These are phyloP conservation scores for Microtus californicus DNA, from an alignment of 2,797 vertebrate genomes.

Conservation along the genomic window DNA sequence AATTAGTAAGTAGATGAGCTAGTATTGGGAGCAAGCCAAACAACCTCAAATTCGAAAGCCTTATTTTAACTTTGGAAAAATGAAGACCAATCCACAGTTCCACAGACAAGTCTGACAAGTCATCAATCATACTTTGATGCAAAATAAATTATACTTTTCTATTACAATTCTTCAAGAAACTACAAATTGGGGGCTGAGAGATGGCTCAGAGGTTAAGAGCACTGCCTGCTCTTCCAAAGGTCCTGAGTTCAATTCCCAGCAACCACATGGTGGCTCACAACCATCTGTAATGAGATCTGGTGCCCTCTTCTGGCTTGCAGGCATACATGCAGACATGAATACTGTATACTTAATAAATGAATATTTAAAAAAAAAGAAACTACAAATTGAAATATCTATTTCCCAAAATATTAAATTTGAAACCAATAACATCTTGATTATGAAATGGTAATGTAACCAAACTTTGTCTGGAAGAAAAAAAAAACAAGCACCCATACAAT, in stretches of 20 bases:
- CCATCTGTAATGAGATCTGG: no score
- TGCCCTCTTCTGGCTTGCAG: no score
- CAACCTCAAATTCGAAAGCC: constrained; percentile 48
- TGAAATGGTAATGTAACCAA: constrained; percentile 43
- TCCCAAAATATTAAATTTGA: constrained; percentile 40
- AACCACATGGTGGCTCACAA: no score
- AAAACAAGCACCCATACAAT: constrained; percentile 65
- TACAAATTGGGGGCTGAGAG: no score
- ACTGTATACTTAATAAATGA: no score
- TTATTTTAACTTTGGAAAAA: background rate
- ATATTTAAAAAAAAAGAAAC: no score
- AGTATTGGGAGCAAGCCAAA: constrained; percentile 6
- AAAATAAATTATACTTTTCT: constrained; percentile 51
- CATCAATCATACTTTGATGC: background rate
- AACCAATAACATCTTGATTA: constrained; percentile 9
- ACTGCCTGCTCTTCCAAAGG: no score
- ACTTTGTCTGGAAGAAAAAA: constrained; percentile 25
- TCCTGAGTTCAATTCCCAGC: no score
- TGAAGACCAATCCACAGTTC: background rate
- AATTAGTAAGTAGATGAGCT: background rate
- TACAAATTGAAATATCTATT: constrained; percentile 49
- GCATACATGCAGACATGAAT: no score
- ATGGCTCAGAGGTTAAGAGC: no score
- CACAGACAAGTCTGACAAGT: background rate
- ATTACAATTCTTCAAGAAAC: constrained; percentile 33